Evolutionary conservation across 2,113 vertebrate genomes (phyloP).

Genomic region (Stegastes partitus): DNA sequence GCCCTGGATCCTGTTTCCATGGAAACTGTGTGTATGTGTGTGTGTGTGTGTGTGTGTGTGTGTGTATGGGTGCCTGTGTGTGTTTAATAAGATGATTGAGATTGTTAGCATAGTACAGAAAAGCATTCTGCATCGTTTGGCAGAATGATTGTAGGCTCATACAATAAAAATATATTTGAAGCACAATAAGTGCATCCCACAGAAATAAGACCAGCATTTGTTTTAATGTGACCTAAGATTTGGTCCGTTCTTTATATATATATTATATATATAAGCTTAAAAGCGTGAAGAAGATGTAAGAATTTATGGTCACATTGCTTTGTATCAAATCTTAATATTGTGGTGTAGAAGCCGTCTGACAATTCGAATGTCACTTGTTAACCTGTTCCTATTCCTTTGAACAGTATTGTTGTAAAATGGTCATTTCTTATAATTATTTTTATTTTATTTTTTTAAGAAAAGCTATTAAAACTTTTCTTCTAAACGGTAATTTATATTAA

Average conservation of each 20-base stretch:
- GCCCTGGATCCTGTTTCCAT: slow-evolving; percentile 84
- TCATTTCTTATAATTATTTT: too few species aligned
- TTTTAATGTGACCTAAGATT: slow-evolving; percentile 19
- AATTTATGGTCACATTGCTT: background rate
- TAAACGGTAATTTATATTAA: too few species aligned
- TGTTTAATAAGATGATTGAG: slow-evolving; percentile 77
- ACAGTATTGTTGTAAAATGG: background rate
- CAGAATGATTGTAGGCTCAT: slow-evolving; percentile 58
- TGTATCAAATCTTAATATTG: background rate
- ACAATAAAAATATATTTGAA: slow-evolving; percentile 36
- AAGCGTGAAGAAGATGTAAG: background rate
- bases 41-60: slow-evolving; percentile 47
- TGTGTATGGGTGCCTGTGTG: slow-evolving; percentile 25
- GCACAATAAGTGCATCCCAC: slow-evolving; percentile 27
- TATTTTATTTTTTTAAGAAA: too few species aligned
- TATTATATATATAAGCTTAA: background rate
- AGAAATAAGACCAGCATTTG: slow-evolving; percentile 7
- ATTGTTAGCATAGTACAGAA: slow-evolving; percentile 66
- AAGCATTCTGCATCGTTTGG: slow-evolving; percentile 53
- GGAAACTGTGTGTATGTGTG: slow-evolving; percentile 79
- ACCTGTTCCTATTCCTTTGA: too few species aligned
- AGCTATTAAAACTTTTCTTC: too few species aligned
- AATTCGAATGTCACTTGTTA: background rate
- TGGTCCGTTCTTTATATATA: slow-evolving; percentile 1
- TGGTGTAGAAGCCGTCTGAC: background rate